phyloP scores from a whole-genome alignment of 2,113 vertebrate species.

The Corydoras maculifer region DNA sequence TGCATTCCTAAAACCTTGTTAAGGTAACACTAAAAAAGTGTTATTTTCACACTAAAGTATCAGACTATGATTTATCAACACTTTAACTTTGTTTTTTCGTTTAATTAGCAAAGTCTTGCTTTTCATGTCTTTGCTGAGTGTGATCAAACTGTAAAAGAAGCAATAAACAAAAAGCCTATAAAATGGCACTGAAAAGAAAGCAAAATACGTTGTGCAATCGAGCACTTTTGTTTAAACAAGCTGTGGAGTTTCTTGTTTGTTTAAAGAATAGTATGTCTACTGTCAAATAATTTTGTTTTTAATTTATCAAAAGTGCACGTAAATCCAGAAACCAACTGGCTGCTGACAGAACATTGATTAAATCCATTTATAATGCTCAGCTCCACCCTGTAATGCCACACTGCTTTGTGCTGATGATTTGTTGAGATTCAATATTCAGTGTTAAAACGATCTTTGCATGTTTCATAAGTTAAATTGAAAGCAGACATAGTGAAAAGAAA shows the following conservation, averaged over 20 bases:
- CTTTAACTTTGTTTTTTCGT: background rate
- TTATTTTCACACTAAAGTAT: conserved; percentile 5
- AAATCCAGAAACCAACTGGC: conserved; percentile 5
- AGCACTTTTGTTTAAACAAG: conserved; percentile 25
- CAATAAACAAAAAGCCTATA: background rate
- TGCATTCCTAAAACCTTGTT: background rate
- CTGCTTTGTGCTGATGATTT: conserved; percentile 30
- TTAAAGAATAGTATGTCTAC: conserved; percentile 20
- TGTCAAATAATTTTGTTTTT: conserved; percentile 46
- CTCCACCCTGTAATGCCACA: conserved; percentile 1
- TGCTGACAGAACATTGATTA: conserved; percentile 36
- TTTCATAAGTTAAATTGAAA: background rate
- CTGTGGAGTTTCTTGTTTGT: conserved; percentile 24
- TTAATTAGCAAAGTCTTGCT: background rate
- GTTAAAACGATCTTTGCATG: conserved; percentile 9
- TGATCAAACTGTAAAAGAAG: background rate
- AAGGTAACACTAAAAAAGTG: background rate
- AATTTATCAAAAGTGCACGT: conserved; percentile 44
- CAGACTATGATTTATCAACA: background rate
- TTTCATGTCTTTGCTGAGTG: background rate
- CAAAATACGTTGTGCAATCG: background rate
- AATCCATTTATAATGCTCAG: conserved; percentile 35
- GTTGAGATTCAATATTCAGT: conserved; percentile 17
- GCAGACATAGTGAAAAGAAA: background rate
- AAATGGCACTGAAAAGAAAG: background rate